Conservation (phyloP, 2,888 invertebrate species). For the Agriopis marginaria region DNA sequence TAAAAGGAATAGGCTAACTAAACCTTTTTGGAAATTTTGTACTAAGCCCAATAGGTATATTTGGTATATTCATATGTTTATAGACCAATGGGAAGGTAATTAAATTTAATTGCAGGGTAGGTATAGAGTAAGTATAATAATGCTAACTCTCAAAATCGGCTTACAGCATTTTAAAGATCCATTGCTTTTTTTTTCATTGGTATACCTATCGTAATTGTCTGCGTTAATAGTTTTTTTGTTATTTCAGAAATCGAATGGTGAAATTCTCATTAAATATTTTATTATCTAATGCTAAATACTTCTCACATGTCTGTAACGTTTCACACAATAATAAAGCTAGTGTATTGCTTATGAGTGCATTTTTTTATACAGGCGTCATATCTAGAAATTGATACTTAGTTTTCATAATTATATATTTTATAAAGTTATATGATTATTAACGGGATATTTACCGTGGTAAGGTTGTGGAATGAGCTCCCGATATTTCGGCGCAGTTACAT, state of each 20-base stretch:
- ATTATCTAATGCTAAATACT: not conserved
- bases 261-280: not conserved
- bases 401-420: too few species aligned
- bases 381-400: not conserved
- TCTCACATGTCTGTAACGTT: conserved; percentile 1
- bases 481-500: too few species aligned
- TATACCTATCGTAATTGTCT: not conserved
- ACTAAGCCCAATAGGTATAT: too few species aligned
- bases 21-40: too few species aligned
- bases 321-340: conserved; percentile 3
- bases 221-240: too few species aligned
- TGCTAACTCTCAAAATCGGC: not conserved
- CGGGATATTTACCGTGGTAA: too few species aligned
- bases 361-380: conserved; percentile 2
- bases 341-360: conserved; percentile 16
- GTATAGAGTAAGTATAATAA: not conserved
- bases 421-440: too few species aligned
- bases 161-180: not conserved
- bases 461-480: too few species aligned
- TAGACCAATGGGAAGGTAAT: too few species aligned
- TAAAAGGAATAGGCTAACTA: too few species aligned
- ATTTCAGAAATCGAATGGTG: too few species aligned
- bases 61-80: too few species aligned
- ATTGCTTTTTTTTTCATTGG: not conserved
- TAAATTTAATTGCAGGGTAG: not conserved